phyloP scores from a whole-genome alignment of 2,797 vertebrate genomes.

The Eurystomus glaucurus region DNA sequence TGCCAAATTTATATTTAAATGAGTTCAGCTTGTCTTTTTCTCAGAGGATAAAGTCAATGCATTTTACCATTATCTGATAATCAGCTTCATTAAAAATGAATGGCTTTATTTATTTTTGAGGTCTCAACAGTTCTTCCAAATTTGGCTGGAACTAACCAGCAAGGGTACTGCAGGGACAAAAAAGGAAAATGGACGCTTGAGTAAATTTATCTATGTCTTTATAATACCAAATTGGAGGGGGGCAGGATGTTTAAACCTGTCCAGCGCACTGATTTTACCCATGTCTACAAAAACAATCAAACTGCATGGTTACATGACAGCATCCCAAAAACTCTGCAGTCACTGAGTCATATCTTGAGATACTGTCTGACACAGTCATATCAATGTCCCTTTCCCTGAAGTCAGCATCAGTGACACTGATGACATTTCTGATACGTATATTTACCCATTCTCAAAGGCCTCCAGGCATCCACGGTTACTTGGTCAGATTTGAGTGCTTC shows the following conservation, averaged over 20 bases:
- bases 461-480: neutral
- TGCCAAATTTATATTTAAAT: neutral
- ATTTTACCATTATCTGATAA: neutral
- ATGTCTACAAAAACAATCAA: neutral
- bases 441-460: neutral
- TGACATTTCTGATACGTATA: neutral
- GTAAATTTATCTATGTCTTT: neutral
- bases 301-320: neutral
- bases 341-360: neutral
- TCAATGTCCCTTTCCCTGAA: neutral
- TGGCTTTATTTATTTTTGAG: neutral
- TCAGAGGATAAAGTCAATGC: neutral
- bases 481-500: neutral
- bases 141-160: neutral
- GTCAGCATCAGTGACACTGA: neutral
- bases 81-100: neutral
- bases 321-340: neutral
- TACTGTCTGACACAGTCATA: neutral
- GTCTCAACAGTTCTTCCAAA: neutral
- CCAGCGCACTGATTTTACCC: neutral
- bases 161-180: neutral
- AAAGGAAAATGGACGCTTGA: neutral
- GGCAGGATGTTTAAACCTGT: neutral
- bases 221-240: fast-evolving
- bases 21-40: neutral